Conservation (phyloP, 2,113 vertebrate species). For the Rhea pennata region DNA sequence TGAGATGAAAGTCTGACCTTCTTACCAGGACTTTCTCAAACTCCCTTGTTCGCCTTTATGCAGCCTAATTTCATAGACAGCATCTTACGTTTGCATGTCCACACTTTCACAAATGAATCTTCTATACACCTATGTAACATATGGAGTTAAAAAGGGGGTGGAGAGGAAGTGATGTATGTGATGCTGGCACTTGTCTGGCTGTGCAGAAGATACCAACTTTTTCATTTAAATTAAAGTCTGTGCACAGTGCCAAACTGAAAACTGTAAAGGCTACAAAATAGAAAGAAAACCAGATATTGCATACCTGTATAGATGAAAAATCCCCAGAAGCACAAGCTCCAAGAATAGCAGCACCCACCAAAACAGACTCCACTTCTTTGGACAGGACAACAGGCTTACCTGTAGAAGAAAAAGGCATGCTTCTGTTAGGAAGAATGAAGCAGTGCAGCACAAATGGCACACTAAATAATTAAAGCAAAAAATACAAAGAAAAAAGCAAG, state of each 20-base stretch:
- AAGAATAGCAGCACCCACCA: conserved; percentile 91
- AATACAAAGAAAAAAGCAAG: not conserved
- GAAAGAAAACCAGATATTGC: not conserved
- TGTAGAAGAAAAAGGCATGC: conserved; percentile 66
- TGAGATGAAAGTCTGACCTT: not conserved
- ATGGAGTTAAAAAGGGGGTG: not conserved
- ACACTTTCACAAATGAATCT: not conserved
- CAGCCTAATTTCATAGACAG: not conserved
- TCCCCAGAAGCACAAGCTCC: conserved; percentile 92
- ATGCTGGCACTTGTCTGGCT: not conserved
- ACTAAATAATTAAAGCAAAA: not conserved
- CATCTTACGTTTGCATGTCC: not conserved
- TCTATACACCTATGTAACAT: not conserved
- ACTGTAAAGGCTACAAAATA: not conserved
- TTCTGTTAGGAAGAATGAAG: conserved; percentile 39
- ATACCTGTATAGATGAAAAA: conserved; percentile 88
- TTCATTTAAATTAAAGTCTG: conserved; percentile 57
- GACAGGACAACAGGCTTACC: conserved; percentile 91
- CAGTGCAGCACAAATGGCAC: not conserved
- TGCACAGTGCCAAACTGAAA: conserved; percentile 3
- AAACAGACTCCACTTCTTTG: conserved; percentile 90
- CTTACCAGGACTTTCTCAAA: not conserved
- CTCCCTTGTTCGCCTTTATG: not conserved
- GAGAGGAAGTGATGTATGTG: not conserved
- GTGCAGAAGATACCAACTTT: conserved; percentile 28